Percentiles rank a stretch among this genome's conserved stretches.
phyloP scores from a whole-genome alignment of 2,113 vertebrate species.

The Orthochromis indermauri region DNA sequence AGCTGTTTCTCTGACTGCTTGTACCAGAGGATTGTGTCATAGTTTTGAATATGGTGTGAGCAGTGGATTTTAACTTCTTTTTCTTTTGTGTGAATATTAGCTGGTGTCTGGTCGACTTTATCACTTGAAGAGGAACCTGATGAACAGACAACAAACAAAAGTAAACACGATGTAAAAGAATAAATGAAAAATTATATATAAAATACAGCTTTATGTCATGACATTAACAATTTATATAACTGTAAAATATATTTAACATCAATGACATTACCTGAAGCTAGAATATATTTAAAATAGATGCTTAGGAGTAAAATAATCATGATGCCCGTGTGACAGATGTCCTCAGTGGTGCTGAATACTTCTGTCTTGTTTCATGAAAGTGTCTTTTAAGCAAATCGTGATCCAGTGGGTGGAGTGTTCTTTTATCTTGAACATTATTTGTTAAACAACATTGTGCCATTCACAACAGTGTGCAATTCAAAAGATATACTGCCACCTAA shows the following conservation, averaged over 20 bases:
- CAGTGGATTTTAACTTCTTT: neutral
- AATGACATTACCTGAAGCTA: neutral
- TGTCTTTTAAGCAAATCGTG: fast-evolving
- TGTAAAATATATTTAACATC: neutral
- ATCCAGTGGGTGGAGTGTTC: neutral
- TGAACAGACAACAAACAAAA: neutral
- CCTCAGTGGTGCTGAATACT: fast-evolving
- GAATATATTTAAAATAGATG: neutral
- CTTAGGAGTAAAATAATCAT: neutral
- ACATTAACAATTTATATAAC: neutral
- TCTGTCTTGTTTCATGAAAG: neutral
- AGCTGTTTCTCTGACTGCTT: neutral
- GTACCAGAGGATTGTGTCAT: slow-evolving; percentile 3
- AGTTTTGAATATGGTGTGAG: fast-evolving
- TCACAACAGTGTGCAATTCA: neutral
- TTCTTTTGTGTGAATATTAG: neutral
- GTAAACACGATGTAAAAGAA: neutral
- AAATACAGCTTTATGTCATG: neutral
- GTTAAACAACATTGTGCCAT: neutral
- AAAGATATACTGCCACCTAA: neutral
- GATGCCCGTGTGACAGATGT: neutral
- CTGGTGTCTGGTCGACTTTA: neutral
- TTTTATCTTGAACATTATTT: neutral
- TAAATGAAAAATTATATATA: neutral
- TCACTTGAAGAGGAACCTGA: neutral